phyloP scores from a whole-genome alignment of 1,140 invertebrate species.

The Drosophila nebulosa region DNA sequence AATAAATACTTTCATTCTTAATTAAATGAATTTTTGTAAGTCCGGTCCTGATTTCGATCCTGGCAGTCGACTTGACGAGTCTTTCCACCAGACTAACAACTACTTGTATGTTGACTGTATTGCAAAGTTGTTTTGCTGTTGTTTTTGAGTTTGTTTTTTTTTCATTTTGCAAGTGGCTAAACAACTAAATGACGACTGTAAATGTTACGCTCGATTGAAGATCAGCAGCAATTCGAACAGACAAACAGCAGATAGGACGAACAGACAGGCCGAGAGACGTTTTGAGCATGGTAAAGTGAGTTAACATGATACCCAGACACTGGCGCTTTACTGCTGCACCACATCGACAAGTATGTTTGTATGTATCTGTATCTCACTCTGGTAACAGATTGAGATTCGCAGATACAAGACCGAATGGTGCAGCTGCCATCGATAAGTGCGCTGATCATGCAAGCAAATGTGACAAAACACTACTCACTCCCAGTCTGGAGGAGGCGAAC shows the following conservation, averaged over 20 bases:
- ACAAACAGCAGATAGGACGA: conserved; percentile 17
- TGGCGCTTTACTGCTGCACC: conserved; percentile 18
- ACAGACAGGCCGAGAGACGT: background rate
- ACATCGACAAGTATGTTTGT: conserved; percentile 8
- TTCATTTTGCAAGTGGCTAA: conserved; percentile 43
- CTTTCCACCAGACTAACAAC: background rate
- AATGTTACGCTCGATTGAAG: conserved; percentile 62
- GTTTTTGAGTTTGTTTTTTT: background rate
- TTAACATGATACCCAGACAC: conserved; percentile 39
- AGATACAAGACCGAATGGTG: conserved; percentile 37
- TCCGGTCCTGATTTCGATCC: background rate
- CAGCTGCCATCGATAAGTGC: conserved; percentile 43
- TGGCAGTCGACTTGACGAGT: background rate
- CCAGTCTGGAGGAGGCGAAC: background rate
- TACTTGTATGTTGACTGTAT: conserved; percentile 11
- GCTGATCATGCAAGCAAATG: conserved; percentile 61
- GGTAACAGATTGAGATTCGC: conserved; percentile 22
- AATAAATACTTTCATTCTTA: too few species aligned
- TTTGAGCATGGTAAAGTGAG: conserved; percentile 18
- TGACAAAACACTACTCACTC: conserved; percentile 8
- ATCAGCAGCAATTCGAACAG: conserved; percentile 33
- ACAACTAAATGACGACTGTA: conserved; percentile 56
- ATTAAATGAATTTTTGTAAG: background rate
- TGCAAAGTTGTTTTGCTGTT: conserved; percentile 12
- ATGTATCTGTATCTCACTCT: background rate